These are phyloP conservation scores for Formica aserva DNA, from an alignment of 2,888 invertebrate genomes.

Conservation along the genomic window DNA sequence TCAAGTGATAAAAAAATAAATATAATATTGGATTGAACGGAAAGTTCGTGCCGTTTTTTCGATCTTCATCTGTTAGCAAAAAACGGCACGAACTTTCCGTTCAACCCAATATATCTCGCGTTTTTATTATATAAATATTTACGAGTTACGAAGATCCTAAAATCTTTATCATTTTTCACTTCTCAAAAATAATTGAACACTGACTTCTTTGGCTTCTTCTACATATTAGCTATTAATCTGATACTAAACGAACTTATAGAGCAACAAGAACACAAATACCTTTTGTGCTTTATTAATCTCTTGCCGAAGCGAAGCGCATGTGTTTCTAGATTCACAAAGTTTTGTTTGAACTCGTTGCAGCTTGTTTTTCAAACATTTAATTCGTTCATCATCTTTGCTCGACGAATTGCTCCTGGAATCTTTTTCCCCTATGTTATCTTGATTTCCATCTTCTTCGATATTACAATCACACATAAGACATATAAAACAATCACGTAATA, in stretches of 20 bases:
- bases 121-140: slow-evolving; percentile 1
- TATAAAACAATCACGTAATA: background rate
- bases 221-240: background rate
- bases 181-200: background rate
- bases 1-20: background rate
- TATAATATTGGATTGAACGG: background rate
- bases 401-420: slow-evolving; percentile 52
- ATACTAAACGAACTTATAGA: background rate
- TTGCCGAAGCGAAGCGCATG: slow-evolving; percentile 90
- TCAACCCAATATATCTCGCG: background rate
- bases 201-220: background rate
- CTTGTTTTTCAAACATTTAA: slow-evolving; percentile 89
- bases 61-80: too few species aligned
- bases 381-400: slow-evolving; percentile 85
- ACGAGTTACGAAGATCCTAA: background rate
- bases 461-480: background rate
- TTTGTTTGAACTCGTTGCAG: slow-evolving; percentile 88
- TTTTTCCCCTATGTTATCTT: slow-evolving; percentile 64
- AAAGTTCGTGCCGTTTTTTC: too few species aligned
- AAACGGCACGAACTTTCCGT: too few species aligned
- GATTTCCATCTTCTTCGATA: slow-evolving; percentile 45
- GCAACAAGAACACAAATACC: slow-evolving; percentile 73
- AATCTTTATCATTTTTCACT: background rate
- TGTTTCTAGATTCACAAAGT: slow-evolving; percentile 90
- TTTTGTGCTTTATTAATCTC: slow-evolving; percentile 91